Base-by-base conservation (phyloP, 1,140 invertebrate species). In the Listronotus oregonensis region DNA sequence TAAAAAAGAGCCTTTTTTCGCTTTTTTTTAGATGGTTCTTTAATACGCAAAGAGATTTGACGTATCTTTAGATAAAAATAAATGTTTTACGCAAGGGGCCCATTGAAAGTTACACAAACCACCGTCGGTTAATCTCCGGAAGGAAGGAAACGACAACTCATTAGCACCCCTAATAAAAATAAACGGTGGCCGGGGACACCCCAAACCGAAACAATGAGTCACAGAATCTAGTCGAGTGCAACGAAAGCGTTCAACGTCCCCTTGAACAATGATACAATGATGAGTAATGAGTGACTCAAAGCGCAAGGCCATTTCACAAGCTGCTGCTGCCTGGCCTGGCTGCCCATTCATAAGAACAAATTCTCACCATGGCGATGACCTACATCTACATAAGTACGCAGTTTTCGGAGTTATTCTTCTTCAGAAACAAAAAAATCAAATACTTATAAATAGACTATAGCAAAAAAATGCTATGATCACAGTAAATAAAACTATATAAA, bases 241-340 rank as follows among this genome's bases (percentile, higher is more conserved):
- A 18, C 57, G 43, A 39, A 18, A 46, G 17, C 43, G 43, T 46
- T 46, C 43, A 46, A 46, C 14, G 17, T 3, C 21, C 56, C 57
- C 57, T 59, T 39, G 39, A 37, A 59, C 43, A 59, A 49, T 59
- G 57, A 59, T 49, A 59, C 43, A 42, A 18, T 32, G 57, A 59
- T 59, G 57, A 59, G 57, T 59, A 59, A 59, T 39, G 43, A 49
- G 17, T 59, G 57, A 59, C 43, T 59, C 57, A 59, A 59, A 31
- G 40, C 31, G 39, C 57, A 59, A 59, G 57, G 57, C 46, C 57
- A 59, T 59, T 49, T 59, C 57, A 34, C 32, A 59, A 59, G 43
- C 47, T 15, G 14, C 43, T 17, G 43, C 42, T 17, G 15, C 14
- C 9, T 46, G 14, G 43, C 14, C 43, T 18, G 57, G 42, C 57